A percentile compares a stretch with the other conserved stretches of the same genome.
Conservation (phyloP, 2,888 invertebrate genomes). For the Lasioglossum zephyrum region DNA sequence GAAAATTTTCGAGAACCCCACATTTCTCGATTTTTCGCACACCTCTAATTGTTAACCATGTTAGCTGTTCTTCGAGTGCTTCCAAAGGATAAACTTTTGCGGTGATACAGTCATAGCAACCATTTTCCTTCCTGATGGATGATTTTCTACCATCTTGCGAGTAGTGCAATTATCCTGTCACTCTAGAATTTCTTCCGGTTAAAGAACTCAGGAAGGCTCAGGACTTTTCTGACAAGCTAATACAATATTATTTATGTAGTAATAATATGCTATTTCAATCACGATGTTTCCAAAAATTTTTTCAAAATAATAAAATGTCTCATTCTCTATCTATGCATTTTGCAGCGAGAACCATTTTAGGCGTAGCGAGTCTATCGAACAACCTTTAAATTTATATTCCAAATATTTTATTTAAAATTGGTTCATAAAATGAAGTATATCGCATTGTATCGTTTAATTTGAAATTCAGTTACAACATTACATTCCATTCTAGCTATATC, state of each 20-base stretch:
- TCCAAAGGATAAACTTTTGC: not conserved
- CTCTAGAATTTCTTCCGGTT: conserved; percentile 2
- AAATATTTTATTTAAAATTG: not conserved
- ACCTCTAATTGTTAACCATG: no score
- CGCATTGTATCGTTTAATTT: no score
- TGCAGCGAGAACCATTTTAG: not conserved
- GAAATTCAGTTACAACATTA: no score
- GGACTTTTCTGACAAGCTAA: not conserved
- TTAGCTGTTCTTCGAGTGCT: no score
- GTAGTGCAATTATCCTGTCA: not conserved
- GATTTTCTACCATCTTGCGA: not conserved
- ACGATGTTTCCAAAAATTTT: not conserved
- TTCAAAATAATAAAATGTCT: not conserved
- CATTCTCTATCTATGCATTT: no score
- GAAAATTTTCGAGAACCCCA: no score
- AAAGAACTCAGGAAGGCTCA: not conserved
- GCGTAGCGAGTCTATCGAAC: not conserved
- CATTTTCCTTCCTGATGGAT: not conserved
- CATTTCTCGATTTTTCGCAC: no score
- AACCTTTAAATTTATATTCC: not conserved
- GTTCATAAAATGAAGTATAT: not conserved
- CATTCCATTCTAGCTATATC: not conserved
- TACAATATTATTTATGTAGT: not conserved
- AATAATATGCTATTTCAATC: not conserved
- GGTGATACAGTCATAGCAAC: not conserved